Evolutionary conservation across 1,140 invertebrate genomes (phyloP), one percentile per base, ranked within the genome.

Genomic region (Drosophila ambigua): DNA sequence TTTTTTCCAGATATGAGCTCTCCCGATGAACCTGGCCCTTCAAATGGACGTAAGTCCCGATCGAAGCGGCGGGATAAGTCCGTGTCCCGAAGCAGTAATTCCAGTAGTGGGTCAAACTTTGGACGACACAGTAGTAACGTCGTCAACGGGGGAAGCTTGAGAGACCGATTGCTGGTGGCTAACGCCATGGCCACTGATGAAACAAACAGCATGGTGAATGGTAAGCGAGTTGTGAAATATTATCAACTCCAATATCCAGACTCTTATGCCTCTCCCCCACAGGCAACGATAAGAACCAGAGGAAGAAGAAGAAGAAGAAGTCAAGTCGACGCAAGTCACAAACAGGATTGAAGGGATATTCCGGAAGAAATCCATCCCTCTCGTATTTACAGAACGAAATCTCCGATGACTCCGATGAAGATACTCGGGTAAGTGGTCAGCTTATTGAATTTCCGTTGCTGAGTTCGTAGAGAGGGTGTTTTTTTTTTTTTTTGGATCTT

Each of bases 291-390:
- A 3, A 31, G 0, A 73, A 61, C 20, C 4, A 45, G 0, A 61
- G 57, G 20, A 73, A 61, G 31, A 66, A 57, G 2, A 72, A 72
- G 23, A 28, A 11, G 9, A 77, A 67, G 9, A 73, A 20, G 16
- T 26, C 26, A 13, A 28, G 48, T 13, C 51, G 65, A 4, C 57
- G 61, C 2, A 24, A 24, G 0, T 62, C 73, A 72, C 60, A 24
- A 73, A 85, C 39, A 0, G 54, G 44, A n/a, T 41, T 85, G 2
- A 50, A 67, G 11, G 82, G 82, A 5, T 87, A 52, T 44, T 62
- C 16, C 7, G 78, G 62, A 0, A 6, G 0, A 0, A 79, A 60
- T 46, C 82, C 82, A 0, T 72, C 76, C 43, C 44, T 88, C 0
- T 59, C 58, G 1, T 31, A 66, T 2, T 50, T 57, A 2, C 15